Conservation (phyloP, 1,140 invertebrate species). For the Ephestia elutella region DNA sequence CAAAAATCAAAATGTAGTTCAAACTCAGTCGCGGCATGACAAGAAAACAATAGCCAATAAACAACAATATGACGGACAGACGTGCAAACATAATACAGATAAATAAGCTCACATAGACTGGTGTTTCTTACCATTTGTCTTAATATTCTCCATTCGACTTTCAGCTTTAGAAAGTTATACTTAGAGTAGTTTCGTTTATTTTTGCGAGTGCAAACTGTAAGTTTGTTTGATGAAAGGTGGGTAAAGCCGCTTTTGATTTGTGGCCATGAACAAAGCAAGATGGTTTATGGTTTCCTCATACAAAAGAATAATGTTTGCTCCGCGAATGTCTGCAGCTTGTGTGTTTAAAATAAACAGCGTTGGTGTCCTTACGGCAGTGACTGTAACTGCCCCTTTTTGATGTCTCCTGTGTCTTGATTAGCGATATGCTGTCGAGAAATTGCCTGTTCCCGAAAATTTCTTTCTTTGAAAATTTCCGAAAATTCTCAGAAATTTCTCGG, state of each 20-base stretch:
- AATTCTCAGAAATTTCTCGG: no score
- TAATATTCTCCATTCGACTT: neutral
- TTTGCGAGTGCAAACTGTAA: slow-evolving; percentile 4
- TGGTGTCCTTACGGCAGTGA: neutral
- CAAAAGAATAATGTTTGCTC: slow-evolving; percentile 33
- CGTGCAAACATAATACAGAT: slow-evolving; percentile 14
- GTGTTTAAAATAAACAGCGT: neutral
- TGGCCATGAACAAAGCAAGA: slow-evolving; percentile 34
- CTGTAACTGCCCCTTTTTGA: no score
- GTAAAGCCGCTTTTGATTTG: slow-evolving; percentile 44
- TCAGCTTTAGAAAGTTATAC: neutral
- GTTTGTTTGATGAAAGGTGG: slow-evolving; percentile 25
- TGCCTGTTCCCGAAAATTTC: no score
- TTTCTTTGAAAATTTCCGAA: no score
- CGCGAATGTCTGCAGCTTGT: neutral
- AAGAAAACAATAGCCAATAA: slow-evolving; percentile 38
- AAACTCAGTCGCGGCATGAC: neutral
- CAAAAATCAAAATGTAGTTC: neutral
- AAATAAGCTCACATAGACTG: slow-evolving; percentile 6
- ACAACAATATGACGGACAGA: slow-evolving; percentile 38
- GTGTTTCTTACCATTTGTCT: neutral
- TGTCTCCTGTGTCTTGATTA: no score
- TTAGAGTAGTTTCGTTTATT: slow-evolving; percentile 8
- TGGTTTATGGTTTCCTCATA: slow-evolving; percentile 41
- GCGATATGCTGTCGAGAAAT: no score